Evolutionary conservation across 2,113 vertebrate species (phyloP).

Genomic region (Ctenomys sociabilis): DNA sequence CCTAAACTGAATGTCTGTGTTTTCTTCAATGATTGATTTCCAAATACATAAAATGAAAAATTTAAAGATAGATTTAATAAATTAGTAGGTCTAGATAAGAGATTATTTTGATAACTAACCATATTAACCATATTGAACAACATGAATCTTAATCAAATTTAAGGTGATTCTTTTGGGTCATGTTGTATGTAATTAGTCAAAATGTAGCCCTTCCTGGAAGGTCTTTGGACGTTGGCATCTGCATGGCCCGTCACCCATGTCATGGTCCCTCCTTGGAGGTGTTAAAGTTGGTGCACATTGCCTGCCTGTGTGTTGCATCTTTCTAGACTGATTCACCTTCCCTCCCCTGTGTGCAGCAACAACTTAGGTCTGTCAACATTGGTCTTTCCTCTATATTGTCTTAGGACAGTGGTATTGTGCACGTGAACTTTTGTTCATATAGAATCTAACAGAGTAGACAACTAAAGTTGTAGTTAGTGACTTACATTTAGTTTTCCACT

Average conservation of each 20-base stretch:
- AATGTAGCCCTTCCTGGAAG: not conserved
- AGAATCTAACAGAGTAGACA: not conserved
- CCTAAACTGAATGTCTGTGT: not conserved
- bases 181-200: not conserved
- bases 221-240: not conserved
- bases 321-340: not conserved
- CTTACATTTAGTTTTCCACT: not conserved
- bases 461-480: not conserved
- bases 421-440: not conserved
- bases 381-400: not conserved
- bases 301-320: not conserved
- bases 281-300: not conserved
- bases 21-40: constrained; percentile 5
- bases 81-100: not conserved
- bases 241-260: not conserved
- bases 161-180: not conserved
- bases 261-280: not conserved
- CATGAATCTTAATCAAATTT: not conserved
- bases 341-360: not conserved
- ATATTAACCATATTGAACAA: not conserved
- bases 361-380: not conserved
- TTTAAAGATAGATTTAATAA: not conserved
- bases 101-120: constrained; percentile 3
- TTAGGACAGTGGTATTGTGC: not conserved
- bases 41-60: not conserved